phyloP scores from a whole-genome alignment of 1,140 invertebrate species.

The Drosophila ambigua region DNA sequence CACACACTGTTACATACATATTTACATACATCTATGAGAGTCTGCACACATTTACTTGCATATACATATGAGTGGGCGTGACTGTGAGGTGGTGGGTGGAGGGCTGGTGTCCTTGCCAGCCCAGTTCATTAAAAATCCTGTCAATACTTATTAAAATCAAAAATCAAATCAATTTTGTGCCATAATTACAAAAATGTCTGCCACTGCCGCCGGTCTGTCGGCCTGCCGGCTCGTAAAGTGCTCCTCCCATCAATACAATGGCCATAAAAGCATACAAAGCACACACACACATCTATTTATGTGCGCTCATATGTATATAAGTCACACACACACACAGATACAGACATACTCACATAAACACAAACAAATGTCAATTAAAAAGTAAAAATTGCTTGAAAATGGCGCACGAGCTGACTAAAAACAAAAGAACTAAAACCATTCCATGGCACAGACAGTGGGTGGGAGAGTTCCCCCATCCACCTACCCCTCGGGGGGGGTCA shows the following conservation, averaged over 20 bases:
- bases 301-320: neutral
- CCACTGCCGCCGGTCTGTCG: constrained; percentile 17
- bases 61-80: constrained; percentile 17
- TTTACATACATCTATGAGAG: neutral
- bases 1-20: neutral
- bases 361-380: constrained; percentile 80
- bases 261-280: neutral
- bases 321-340: neutral
- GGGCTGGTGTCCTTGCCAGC: neutral
- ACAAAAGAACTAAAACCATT: constrained; percentile 51
- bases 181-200: constrained; percentile 81
- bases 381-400: constrained; percentile 79
- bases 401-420: constrained; percentile 70
- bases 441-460: constrained; percentile 19
- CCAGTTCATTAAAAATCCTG: constrained; percentile 77
- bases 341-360: constrained; percentile 30
- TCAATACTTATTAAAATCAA: constrained; percentile 81
- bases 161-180: constrained; percentile 80
- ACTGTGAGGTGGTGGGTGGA: neutral
- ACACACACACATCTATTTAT: constrained; percentile 7
- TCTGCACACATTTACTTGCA: constrained; percentile 25
- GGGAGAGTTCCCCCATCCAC: neutral
- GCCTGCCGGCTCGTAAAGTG: constrained; percentile 60
- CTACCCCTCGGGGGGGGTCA: neutral
- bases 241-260: constrained; percentile 35